phyloP scores from a whole-genome alignment of 2,797 vertebrate genomes.

The Enteromius thamalakanensis region DNA sequence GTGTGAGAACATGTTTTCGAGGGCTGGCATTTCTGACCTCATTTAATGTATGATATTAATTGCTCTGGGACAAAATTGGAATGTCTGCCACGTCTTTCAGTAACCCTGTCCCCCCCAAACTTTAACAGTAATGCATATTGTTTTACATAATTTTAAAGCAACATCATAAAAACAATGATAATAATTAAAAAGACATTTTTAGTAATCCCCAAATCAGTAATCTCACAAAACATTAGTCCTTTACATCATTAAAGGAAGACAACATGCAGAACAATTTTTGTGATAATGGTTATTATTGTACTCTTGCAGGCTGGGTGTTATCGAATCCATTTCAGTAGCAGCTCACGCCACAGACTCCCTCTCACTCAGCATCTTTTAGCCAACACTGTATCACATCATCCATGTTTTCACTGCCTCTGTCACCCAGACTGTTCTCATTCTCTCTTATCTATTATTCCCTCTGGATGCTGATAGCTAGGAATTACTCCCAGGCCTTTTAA shows the following conservation, averaged over 20 bases:
- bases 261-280: conserved; percentile 3
- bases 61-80: conserved; percentile 12
- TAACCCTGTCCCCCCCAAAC: not conserved
- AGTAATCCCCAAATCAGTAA: not conserved
- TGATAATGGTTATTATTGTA: conserved; percentile 17
- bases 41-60: conserved; percentile 41
- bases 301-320: conserved; percentile 48
- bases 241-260: not conserved
- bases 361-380: conserved; percentile 51
- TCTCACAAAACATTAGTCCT: not conserved
- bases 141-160: not conserved
- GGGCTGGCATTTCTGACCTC: conserved; percentile 23
- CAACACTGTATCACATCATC: conserved; percentile 53
- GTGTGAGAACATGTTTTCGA: conserved; percentile 30
- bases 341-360: conserved; percentile 45
- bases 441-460: conserved; percentile 62
- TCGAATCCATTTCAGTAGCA: conserved; percentile 54
- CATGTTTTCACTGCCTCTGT: conserved; percentile 48
- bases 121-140: not conserved
- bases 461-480: conserved; percentile 59
- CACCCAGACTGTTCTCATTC: conserved; percentile 50
- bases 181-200: not conserved
- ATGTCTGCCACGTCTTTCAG: not conserved
- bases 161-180: not conserved
- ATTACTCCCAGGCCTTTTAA: conserved; percentile 56